Evolutionary conservation across 2,797 vertebrate species (phyloP).

Genomic region (Tarsius wallacei): DNA sequence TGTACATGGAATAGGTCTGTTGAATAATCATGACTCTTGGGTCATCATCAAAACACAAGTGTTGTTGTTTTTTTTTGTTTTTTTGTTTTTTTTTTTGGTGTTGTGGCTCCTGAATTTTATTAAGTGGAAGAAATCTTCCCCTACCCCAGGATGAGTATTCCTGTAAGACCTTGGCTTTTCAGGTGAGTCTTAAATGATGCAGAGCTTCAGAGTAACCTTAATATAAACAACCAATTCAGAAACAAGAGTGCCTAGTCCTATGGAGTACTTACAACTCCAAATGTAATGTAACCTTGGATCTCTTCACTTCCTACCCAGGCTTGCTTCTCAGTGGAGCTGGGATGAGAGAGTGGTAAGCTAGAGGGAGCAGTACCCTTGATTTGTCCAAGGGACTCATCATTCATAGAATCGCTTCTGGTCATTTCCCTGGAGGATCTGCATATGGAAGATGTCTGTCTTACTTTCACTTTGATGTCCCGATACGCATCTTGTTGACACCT

Average conservation of each 20-base stretch:
- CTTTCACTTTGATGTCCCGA: not conserved
- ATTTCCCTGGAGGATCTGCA: not conserved
- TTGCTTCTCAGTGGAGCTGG: not conserved
- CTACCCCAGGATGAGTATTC: not conserved
- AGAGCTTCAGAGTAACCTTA: not conserved
- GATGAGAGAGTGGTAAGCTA: too few species aligned
- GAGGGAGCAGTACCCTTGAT: rapidly evolving
- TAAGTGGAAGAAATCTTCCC: not conserved
- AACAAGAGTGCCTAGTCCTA: not conserved
- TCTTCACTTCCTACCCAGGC: too few species aligned
- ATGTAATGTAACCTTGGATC: not conserved
- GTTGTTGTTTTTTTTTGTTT: not conserved
- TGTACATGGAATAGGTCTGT: not conserved
- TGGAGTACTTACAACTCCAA: not conserved
- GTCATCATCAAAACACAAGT: not conserved
- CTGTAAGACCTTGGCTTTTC: not conserved
- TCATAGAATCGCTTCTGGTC: not conserved
- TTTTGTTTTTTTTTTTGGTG: too few species aligned
- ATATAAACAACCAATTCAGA: not conserved
- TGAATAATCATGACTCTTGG: not conserved
- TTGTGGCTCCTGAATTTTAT: not conserved
- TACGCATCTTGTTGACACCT: not conserved
- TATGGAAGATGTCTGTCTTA: not conserved
- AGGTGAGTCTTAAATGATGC: not conserved
- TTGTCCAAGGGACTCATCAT: not conserved